Conservation (phyloP, 2,888 invertebrate species). For the Gisinianus flammeolus region DNA sequence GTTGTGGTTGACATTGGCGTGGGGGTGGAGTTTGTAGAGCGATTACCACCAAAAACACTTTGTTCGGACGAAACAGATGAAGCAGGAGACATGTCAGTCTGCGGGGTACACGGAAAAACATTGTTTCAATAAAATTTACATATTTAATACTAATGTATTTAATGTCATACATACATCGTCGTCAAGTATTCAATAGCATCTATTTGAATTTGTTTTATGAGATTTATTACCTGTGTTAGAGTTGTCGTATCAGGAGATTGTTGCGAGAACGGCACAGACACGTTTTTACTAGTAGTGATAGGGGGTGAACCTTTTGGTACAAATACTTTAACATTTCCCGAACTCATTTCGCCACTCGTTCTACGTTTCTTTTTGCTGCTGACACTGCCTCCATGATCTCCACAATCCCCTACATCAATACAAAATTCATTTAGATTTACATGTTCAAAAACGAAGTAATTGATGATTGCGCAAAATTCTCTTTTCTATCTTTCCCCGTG, state of each 20-base stretch:
- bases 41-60: slow-evolving; percentile 39
- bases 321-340: slow-evolving; percentile 23
- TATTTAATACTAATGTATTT: not conserved
- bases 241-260: slow-evolving; percentile 59
- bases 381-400: slow-evolving; percentile 55
- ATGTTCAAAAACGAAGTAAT: no score
- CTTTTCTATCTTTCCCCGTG: no score
- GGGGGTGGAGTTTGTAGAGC: slow-evolving; percentile 50
- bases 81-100: slow-evolving; percentile 58
- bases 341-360: slow-evolving; percentile 36
- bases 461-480: no score
- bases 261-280: slow-evolving; percentile 57
- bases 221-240: slow-evolving; percentile 58
- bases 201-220: no score
- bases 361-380: slow-evolving; percentile 50
- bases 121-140: not conserved
- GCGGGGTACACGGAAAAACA: slow-evolving; percentile 25
- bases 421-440: not conserved
- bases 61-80: slow-evolving; percentile 57
- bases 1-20: slow-evolving; percentile 45
- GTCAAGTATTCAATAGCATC: not conserved
- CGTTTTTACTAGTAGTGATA: slow-evolving; percentile 36
- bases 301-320: slow-evolving; percentile 34
- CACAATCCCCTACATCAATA: slow-evolving; percentile 36
- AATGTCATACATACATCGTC: not conserved